Percentiles rank a stretch among this genome's conserved stretches.
phyloP scores from a whole-genome alignment of 2,113 vertebrate species.

The Xiphias gladius region DNA sequence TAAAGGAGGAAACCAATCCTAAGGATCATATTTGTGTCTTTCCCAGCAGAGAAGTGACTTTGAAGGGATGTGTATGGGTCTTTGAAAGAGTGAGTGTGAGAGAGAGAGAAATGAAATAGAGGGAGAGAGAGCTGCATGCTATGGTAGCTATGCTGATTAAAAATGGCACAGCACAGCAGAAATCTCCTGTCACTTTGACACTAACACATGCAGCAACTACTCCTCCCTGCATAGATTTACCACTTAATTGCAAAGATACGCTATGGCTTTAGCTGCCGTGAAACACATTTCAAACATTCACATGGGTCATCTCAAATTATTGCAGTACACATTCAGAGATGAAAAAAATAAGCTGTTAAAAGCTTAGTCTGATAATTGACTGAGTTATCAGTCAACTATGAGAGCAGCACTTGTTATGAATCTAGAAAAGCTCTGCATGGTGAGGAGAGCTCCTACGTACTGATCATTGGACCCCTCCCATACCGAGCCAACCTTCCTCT shows the following conservation, averaged over 20 bases:
- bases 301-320: neutral
- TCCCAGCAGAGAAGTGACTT: conserved; percentile 13
- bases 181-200: conserved; percentile 66
- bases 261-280: neutral
- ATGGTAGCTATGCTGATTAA: conserved; percentile 36
- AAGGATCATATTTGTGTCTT: conserved; percentile 35
- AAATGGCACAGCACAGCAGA: conserved; percentile 66
- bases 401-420: conserved; percentile 37
- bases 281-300: conserved; percentile 22
- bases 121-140: conserved; percentile 11
- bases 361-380: conserved; percentile 13
- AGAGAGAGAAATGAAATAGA: conserved; percentile 13
- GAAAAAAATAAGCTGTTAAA: conserved; percentile 11
- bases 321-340: neutral
- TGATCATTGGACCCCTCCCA: conserved; percentile 40
- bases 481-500: conserved; percentile 17
- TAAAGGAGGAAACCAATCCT: conserved; percentile 5
- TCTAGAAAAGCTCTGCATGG: conserved; percentile 29
- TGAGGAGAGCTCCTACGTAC: conserved; percentile 19
- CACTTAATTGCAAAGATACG: neutral
- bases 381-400: conserved; percentile 28
- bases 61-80: neutral
- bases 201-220: conserved; percentile 63
- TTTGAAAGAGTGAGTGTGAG: neutral
- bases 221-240: conserved; percentile 55